phyloP scores from a whole-genome alignment of 2,113 vertebrate species.

The Telmatochromis brichardi region DNA sequence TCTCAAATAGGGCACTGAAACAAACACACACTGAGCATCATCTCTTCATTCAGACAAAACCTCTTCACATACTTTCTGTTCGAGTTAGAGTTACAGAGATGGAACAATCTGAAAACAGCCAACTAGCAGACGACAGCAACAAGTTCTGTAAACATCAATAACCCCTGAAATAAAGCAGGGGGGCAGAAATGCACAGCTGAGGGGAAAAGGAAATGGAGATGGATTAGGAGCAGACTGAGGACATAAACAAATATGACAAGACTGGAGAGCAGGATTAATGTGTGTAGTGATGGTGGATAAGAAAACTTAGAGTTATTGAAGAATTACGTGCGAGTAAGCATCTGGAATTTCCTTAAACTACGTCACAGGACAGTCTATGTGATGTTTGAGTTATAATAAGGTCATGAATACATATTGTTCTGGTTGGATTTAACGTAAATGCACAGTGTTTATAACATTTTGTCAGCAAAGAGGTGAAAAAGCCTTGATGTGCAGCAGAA shows the following conservation, averaged over 20 bases:
- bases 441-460: neutral
- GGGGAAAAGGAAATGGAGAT: neutral
- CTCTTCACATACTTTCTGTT: neutral
- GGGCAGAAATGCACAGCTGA: neutral
- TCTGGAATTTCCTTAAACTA: neutral
- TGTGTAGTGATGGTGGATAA: neutral
- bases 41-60: neutral
- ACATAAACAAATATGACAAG: neutral
- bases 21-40: neutral
- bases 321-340: neutral
- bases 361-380: neutral
- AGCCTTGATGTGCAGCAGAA: neutral
- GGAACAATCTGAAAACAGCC: accelerated
- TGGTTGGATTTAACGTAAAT: neutral
- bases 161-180: neutral
- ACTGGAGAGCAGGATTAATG: neutral
- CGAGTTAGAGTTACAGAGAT: neutral
- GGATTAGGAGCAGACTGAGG: neutral
- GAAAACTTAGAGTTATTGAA: neutral
- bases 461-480: neutral
- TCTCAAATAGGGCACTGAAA: neutral
- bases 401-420: neutral
- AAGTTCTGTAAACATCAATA: neutral
- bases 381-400: neutral
- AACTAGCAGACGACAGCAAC: neutral